These are phyloP conservation scores for Somateria mollissima DNA, from an alignment of 2,797 vertebrate species.

Conservation along the genomic window DNA sequence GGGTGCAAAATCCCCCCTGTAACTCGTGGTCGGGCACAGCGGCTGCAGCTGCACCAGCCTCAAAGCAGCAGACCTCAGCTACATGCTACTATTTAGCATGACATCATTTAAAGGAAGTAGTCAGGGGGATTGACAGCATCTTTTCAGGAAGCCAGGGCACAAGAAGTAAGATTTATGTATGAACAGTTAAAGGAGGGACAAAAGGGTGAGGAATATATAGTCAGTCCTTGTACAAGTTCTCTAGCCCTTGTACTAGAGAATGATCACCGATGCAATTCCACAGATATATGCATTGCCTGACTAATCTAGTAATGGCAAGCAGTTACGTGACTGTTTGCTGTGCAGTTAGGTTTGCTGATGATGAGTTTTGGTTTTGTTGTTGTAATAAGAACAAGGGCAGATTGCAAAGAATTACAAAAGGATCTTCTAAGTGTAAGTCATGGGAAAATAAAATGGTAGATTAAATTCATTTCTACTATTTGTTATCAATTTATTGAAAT, in stretches of 20 bases:
- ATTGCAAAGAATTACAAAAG: neutral
- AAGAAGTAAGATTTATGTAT: neutral
- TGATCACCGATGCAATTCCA: neutral
- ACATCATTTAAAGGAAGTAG: neutral
- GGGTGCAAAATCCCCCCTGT: no score
- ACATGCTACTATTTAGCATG: neutral
- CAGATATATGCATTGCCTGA: neutral
- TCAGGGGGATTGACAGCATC: neutral
- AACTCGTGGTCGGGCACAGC: no score
- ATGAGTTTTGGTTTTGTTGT: neutral
- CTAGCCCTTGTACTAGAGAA: neutral
- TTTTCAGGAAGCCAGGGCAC: neutral
- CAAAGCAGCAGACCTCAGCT: no score
- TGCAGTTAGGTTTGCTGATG: neutral
- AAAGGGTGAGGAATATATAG: neutral
- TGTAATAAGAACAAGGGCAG: neutral
- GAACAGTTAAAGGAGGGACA: neutral
- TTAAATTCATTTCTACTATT: neutral
- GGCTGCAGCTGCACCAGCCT: no score
- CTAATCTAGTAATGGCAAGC: neutral
- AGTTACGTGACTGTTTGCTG: fast-evolving
- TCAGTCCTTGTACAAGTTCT: neutral
- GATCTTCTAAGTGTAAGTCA: neutral
- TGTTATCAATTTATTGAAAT: neutral
- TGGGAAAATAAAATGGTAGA: neutral